These are phyloP conservation scores for Leucoraja erinaceus DNA, from an alignment of 2,113 vertebrate species.

Conservation along the genomic window DNA sequence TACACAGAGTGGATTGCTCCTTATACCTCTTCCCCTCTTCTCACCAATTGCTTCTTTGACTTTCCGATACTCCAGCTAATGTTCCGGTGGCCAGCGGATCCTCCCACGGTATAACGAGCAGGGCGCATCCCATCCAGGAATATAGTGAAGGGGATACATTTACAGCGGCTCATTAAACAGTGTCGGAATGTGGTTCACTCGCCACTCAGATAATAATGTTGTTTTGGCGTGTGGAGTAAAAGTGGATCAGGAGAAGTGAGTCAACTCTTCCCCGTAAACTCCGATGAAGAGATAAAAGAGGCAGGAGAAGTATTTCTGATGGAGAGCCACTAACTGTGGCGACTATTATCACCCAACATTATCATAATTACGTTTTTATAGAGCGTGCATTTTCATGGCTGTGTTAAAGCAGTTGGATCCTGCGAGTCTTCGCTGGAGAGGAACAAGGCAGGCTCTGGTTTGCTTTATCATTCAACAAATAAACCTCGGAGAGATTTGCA, in stretches of 20 bases:
- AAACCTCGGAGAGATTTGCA: not conserved
- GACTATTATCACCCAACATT: not conserved
- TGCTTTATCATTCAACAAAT: conserved; percentile 22
- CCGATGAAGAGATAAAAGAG: not conserved
- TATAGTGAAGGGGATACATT: not conserved
- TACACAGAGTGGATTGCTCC: not conserved
- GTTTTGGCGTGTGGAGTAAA: not conserved
- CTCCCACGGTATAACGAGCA: not conserved
- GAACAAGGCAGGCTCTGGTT: not conserved
- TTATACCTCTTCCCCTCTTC: not conserved
- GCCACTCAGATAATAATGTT: not conserved
- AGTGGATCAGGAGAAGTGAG: not conserved
- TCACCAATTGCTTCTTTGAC: not conserved
- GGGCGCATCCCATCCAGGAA: not conserved
- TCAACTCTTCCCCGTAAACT: not conserved
- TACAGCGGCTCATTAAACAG: not conserved
- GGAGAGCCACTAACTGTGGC: not conserved
- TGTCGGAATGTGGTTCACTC: not conserved
- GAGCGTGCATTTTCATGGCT: not conserved
- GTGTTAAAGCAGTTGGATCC: conserved; percentile 16
- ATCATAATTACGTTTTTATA: conserved; percentile 38
- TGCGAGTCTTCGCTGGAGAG: not conserved
- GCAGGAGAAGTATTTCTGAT: not conserved
- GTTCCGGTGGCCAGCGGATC: not conserved
- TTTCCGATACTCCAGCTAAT: not conserved